phyloP scores from a whole-genome alignment of 2,888 invertebrate genomes.

The Pyralis farinalis region DNA sequence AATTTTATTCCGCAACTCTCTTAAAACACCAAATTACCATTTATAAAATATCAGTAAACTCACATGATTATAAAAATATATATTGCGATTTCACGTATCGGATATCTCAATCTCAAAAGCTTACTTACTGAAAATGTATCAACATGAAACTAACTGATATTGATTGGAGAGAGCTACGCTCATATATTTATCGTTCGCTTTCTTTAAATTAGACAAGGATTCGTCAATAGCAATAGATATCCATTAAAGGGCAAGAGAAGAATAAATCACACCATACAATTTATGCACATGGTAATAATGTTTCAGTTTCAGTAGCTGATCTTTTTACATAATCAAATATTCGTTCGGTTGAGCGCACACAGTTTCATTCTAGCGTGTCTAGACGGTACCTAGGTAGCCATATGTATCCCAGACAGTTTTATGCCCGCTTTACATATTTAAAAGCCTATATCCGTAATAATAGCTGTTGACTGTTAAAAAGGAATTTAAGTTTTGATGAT shows the following conservation, averaged over 20 bases:
- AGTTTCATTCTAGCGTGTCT: constrained; percentile 27
- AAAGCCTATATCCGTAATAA: constrained; percentile 34
- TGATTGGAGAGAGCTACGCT: no score
- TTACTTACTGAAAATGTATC: no score
- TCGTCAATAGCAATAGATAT: no score
- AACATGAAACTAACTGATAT: no score
- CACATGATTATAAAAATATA: no score
- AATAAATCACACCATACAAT: constrained; percentile 3
- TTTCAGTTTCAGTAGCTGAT: neutral
- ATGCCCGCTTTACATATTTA: constrained; percentile 46
- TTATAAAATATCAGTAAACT: no score
- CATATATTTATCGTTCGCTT: no score
- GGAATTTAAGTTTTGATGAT: neutral
- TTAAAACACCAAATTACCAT: no score
- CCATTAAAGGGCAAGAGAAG: no score
- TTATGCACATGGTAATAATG: neutral
- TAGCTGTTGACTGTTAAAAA: constrained; percentile 25
- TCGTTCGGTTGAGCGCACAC: constrained; percentile 25
- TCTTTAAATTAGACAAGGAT: no score
- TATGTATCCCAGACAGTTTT: constrained; percentile 37
- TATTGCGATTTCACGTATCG: no score
- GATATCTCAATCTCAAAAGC: no score
- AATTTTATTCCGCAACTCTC: neutral
- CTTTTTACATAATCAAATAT: constrained; percentile 71
- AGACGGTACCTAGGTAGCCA: constrained; percentile 28